Conservation (phyloP, 2,888 invertebrate genomes). For the Trichacis sp. region DNA sequence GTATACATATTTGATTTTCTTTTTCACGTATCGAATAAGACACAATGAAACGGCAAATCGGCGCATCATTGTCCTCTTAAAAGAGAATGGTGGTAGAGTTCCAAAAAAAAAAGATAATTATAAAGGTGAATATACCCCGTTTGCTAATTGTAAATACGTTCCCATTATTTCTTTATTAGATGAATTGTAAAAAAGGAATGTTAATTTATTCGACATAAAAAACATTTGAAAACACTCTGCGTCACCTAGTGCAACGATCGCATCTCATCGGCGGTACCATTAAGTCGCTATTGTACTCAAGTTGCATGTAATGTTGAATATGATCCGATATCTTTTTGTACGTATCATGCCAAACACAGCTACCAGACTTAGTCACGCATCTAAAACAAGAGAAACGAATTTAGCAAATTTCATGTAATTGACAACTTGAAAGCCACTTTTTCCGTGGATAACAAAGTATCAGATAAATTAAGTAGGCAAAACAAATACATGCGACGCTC, state of each 20-base stretch:
- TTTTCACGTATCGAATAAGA: conserved; percentile 18
- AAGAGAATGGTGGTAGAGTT: conserved; percentile 57
- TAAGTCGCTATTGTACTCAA: conserved; percentile 70
- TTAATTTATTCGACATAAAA: conserved; percentile 61
- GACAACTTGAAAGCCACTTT: conserved; percentile 53
- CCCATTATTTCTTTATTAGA: conserved; percentile 55
- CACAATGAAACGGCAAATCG: conserved; percentile 36
- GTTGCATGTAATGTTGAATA: conserved; percentile 78
- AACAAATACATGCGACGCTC: conserved; percentile 38
- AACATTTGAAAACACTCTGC: conserved; percentile 32
- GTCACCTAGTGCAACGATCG: conserved; percentile 53
- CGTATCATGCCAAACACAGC: conserved; percentile 77
- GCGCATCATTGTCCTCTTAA: conserved; percentile 57
- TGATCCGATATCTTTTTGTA: conserved; percentile 75
- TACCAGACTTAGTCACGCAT: conserved; percentile 70
- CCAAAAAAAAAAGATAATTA: conserved; percentile 49
- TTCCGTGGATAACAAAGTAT: conserved; percentile 36
- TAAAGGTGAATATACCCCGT: conserved; percentile 64
- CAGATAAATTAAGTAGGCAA: conserved; percentile 21
- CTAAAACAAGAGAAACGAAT: conserved; percentile 55
- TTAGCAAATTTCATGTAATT: conserved; percentile 58
- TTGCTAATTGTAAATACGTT: conserved; percentile 65
- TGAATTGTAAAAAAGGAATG: conserved; percentile 60
- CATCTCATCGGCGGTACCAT: conserved; percentile 63
- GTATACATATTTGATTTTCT: conserved; percentile 40